Evolutionary conservation across 2,888 invertebrate genomes (phyloP).

Genomic region (Limenitis camilla): DNA sequence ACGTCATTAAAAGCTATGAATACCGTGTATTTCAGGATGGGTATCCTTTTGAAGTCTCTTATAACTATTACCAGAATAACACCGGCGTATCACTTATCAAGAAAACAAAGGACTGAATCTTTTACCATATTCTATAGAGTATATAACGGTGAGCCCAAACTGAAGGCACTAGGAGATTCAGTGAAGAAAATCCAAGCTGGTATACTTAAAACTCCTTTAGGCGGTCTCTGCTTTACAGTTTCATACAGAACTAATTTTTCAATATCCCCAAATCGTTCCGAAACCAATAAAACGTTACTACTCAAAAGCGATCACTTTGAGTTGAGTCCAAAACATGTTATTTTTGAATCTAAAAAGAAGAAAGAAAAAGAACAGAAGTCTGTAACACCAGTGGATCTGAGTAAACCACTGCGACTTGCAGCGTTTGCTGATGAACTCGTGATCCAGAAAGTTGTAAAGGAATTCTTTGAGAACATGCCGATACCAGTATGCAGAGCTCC

Average conservation of each 20-base stretch:
- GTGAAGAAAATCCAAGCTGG: constrained; percentile 88
- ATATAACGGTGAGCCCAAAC: constrained; percentile 85
- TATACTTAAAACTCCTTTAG: constrained; percentile 89
- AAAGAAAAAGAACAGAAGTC: constrained; percentile 56
- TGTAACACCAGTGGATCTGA: constrained; percentile 73
- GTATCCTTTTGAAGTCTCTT: constrained; percentile 90
- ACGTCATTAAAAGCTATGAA: constrained; percentile 81
- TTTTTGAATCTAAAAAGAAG: constrained; percentile 76
- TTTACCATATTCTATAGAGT: constrained; percentile 94
- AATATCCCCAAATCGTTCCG: constrained; percentile 87
- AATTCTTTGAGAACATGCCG: constrained; percentile 54
- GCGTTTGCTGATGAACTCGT: constrained; percentile 80
- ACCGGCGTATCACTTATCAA: constrained; percentile 93
- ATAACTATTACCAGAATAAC: constrained; percentile 92
- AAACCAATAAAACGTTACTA: constrained; percentile 81
- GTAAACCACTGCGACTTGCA: constrained; percentile 82
- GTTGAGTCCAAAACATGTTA: constrained; percentile 79
- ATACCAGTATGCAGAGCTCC: constrained; percentile 52
- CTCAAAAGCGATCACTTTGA: constrained; percentile 96
- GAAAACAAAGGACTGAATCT: constrained; percentile 90
- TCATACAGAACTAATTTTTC: constrained; percentile 94
- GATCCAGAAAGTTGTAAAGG: constrained; percentile 47
- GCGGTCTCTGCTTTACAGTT: constrained; percentile 87
- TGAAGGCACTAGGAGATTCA: constrained; percentile 85
- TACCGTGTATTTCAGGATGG: constrained; percentile 94